Evolutionary conservation across 2,113 vertebrate genomes (phyloP).

Genomic region (Phocoena sinus): DNA sequence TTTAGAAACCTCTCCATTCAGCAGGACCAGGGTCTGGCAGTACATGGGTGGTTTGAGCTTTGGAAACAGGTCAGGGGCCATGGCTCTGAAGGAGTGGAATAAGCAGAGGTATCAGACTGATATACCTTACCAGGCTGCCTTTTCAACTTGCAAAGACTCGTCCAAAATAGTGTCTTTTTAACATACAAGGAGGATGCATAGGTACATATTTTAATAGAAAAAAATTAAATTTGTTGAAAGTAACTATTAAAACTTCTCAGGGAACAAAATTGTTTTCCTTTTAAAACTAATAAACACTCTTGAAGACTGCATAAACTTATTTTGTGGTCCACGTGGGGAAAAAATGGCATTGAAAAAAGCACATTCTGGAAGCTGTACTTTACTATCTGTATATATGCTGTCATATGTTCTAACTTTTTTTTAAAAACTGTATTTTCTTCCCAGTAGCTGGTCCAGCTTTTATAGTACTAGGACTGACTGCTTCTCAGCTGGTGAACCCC

Average conservation of each 20-base stretch:
- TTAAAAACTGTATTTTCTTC: background rate
- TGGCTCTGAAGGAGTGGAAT: background rate
- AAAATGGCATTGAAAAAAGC: background rate
- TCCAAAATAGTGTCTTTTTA: background rate
- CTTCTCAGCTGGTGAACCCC: background rate
- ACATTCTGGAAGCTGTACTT: background rate
- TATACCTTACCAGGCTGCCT: background rate
- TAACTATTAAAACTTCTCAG: background rate
- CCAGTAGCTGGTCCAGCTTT: background rate
- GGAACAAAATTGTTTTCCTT: background rate
- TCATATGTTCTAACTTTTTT: background rate
- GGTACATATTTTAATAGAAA: background rate
- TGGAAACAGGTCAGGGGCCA: background rate
- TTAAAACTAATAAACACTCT: background rate
- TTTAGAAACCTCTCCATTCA: background rate
- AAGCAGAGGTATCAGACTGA: background rate
- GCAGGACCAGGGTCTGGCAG: background rate
- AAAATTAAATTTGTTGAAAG: background rate
- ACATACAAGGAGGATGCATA: background rate
- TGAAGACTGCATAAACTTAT: background rate
- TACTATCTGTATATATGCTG: background rate
- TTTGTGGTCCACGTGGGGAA: background rate
- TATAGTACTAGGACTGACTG: background rate
- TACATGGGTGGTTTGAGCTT: background rate
- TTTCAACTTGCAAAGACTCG: background rate